Conservation (phyloP, 2,888 invertebrate genomes). For the Rhagium mordax region DNA sequence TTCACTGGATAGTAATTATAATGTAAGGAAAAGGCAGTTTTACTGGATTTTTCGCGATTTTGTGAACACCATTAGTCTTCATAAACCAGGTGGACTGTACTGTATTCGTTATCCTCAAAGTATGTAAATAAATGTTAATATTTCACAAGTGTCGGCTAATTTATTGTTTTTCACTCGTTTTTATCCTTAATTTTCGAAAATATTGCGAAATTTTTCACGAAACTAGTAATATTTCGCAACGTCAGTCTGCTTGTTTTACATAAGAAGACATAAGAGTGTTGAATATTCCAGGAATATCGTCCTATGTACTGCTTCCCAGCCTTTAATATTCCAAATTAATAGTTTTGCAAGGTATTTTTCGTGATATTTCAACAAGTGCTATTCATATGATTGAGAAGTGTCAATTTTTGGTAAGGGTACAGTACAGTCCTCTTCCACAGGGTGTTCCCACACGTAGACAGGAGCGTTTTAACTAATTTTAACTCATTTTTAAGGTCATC, state of each 20-base stretch:
- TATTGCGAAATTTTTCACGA: conserved; percentile 40
- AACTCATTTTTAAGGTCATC: conserved; percentile 82
- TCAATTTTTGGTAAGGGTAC: conserved; percentile 43
- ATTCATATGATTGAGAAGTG: conserved; percentile 40
- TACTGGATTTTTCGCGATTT: conserved; percentile 58
- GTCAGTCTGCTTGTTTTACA: conserved; percentile 60
- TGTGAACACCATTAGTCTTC: conserved; percentile 56
- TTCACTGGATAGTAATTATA: conserved; percentile 97
- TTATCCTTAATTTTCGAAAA: conserved; percentile 38
- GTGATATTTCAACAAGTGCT: conserved; percentile 32
- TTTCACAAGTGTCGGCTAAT: conserved; percentile 43
- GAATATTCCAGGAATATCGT: conserved; percentile 49
- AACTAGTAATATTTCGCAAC: conserved; percentile 59
- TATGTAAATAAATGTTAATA: conserved; percentile 57
- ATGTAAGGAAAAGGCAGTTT: conserved; percentile 84
- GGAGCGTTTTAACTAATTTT: conserved; percentile 40
- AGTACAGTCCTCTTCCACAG: conserved; percentile 52
- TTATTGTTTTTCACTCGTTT: conserved; percentile 46
- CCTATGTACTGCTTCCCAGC: conserved; percentile 6
- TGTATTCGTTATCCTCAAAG: conserved; percentile 58
- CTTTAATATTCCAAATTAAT: not conserved
- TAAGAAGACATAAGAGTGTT: conserved; percentile 57
- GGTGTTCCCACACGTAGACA: conserved; percentile 46
- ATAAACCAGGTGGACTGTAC: conserved; percentile 65
- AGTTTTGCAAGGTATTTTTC: not conserved